phyloP scores from a whole-genome alignment of 2,888 invertebrate genomes.

The Hylaea fasciaria region DNA sequence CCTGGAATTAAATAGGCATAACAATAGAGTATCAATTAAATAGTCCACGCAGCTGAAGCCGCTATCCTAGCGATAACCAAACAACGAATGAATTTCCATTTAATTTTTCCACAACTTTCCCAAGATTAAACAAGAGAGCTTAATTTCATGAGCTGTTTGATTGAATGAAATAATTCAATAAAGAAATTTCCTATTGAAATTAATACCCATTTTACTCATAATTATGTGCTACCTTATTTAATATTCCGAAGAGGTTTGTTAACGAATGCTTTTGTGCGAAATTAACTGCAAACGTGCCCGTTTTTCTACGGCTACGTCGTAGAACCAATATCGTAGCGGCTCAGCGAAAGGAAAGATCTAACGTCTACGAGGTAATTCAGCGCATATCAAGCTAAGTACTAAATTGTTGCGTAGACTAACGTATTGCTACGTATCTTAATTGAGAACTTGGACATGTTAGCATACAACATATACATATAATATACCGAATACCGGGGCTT shows the following conservation, averaged over 20 bases:
- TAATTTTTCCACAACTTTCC: not conserved
- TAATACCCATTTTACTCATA: conserved; percentile 20
- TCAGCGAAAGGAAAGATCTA: not conserved
- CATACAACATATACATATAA: no score
- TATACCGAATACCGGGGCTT: no score
- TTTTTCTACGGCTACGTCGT: conserved; percentile 1
- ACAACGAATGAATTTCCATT: no score
- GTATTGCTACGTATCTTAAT: no score
- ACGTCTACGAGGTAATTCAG: no score
- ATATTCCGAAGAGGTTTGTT: conserved; percentile 27
- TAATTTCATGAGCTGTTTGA: conserved; percentile 18
- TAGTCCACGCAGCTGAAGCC: no score
- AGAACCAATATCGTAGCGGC: not conserved
- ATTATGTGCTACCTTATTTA: conserved; percentile 25
- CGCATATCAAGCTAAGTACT: no score
- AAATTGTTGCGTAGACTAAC: no score
- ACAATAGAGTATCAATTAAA: no score
- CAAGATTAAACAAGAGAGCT: conserved; percentile 13
- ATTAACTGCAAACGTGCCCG: conserved; percentile 3
- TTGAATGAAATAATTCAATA: conserved; percentile 25
- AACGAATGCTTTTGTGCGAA: conserved; percentile 30
- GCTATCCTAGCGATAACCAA: no score
- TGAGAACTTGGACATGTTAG: no score
- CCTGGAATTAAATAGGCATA: no score
- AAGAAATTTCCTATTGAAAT: conserved; percentile 25